Conservation (phyloP, 2,113 vertebrate species). For the Amazona vittata region DNA sequence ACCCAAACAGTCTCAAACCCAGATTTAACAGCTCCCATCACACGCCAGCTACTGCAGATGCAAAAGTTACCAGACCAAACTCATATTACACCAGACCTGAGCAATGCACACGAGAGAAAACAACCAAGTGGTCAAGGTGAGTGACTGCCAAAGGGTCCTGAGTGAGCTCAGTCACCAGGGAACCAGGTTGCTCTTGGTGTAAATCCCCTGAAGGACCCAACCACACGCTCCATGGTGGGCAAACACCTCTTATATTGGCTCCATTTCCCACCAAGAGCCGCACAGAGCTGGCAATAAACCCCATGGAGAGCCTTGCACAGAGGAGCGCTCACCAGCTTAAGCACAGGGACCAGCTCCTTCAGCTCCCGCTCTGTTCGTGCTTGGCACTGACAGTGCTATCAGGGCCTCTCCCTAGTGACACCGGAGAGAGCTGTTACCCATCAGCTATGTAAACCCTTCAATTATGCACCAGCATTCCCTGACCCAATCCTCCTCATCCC, state of each 20-base stretch:
- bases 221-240: neutral
- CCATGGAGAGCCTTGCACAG: neutral
- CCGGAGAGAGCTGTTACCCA: neutral
- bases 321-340: neutral
- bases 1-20: neutral
- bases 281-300: neutral
- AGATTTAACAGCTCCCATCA: fast-evolving
- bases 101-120: neutral
- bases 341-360: fast-evolving
- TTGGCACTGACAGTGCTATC: neutral
- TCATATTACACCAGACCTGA: neutral
- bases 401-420: neutral
- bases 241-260: neutral
- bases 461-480: neutral
- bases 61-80: neutral
- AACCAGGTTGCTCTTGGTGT: fast-evolving
- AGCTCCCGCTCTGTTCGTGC: fast-evolving
- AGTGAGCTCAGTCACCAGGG: neutral
- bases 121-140: fast-evolving
- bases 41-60: neutral
- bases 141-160: neutral
- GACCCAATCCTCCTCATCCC: neutral
- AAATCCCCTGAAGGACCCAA: neutral
- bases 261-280: neutral
- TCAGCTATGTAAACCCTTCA: neutral